Evolutionary conservation across 2,888 invertebrate genomes (phyloP).

Genomic region (Azorinus chamasolen): DNA sequence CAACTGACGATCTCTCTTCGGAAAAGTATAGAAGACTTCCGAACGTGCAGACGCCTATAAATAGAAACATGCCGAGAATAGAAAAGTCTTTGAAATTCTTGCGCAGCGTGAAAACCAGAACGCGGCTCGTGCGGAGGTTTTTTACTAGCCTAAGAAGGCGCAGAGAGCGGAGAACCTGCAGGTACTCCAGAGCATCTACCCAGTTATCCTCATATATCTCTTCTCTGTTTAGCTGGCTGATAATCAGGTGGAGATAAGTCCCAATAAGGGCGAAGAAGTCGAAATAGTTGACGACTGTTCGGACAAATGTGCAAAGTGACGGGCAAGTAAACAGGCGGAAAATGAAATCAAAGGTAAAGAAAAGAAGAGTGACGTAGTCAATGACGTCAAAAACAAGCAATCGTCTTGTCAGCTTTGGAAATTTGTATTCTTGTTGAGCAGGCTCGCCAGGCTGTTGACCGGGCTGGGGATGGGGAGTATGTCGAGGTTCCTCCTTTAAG

Average conservation of each 20-base stretch:
- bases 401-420: conserved; percentile 13
- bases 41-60: conserved; percentile 24
- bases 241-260: conserved; percentile 11
- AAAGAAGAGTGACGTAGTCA: conserved; percentile 24
- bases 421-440: neutral
- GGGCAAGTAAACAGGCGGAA: conserved; percentile 26
- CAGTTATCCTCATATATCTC: conserved; percentile 31
- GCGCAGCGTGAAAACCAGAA: conserved; percentile 27
- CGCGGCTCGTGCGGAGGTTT: conserved; percentile 36
- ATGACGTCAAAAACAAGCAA: conserved; percentile 11
- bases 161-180: conserved; percentile 32
- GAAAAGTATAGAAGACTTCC: conserved; percentile 33
- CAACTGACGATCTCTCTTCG: conserved; percentile 2
- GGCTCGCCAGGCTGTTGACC: neutral
- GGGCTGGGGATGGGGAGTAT: neutral
- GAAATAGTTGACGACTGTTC: conserved; percentile 24
- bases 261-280: conserved; percentile 33
- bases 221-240: conserved; percentile 2
- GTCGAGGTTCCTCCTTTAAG: too few relatives aligned
- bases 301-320: conserved; percentile 11
- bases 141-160: conserved; percentile 41
- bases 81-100: conserved; percentile 22
- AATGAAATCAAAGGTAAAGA: conserved; percentile 33
- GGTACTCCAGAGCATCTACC: conserved; percentile 26
- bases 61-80: conserved; percentile 9